Evolutionary conservation across 2,797 vertebrate species (phyloP), one percentile per base, ranked within the genome.

Genomic region (Malurus leucopterus): DNA sequence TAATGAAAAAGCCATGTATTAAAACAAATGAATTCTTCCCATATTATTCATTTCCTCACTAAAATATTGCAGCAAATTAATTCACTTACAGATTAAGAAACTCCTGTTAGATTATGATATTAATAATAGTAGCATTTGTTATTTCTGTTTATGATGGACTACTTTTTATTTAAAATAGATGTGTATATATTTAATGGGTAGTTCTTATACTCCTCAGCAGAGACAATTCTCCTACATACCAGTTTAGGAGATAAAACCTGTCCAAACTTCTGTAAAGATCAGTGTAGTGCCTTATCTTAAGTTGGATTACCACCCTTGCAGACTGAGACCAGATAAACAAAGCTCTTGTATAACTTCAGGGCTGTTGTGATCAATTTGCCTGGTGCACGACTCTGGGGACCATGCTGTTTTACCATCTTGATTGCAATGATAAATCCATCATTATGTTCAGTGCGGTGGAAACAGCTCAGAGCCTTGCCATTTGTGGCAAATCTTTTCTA

Each of bases 351-450:
- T 92, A 95, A 93, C 85, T 86, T 57, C 73, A 73, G 62, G 89
- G 75, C 44, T 76, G 76, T 86, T 85, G 74, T 93, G 92, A 95
- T 95, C 95, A 95, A 95, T 96, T 96, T 96, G 92, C 89, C 93
- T 93, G 80, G 93, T 95, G 91, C 88, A 81, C 43, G 26, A 77
- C 95, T 94, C 92, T 55, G 71, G 95, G 91, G 96, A 96, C 85
- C 95, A 92, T 95, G 94, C 95, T 96, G 95, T 95, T 96, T 97
- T 95, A 96, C 95, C 93, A 89, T 96, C 94, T 95, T 96, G 96
- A 96, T 96, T 97, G 96, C 89, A 95, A 86, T 95, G 92, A 93
- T 92, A 96, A 94, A 95, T 95, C 93, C 87, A 95, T 96, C 84
- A 94, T 89, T 93, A 91, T 89, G 82, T 92, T 91, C 87, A 91